Percentiles rank a stretch among this genome's conserved stretches.
Evolutionary conservation across 2,888 invertebrate species (phyloP).

Genomic region (Parapristionchus giblindavisi): DNA sequence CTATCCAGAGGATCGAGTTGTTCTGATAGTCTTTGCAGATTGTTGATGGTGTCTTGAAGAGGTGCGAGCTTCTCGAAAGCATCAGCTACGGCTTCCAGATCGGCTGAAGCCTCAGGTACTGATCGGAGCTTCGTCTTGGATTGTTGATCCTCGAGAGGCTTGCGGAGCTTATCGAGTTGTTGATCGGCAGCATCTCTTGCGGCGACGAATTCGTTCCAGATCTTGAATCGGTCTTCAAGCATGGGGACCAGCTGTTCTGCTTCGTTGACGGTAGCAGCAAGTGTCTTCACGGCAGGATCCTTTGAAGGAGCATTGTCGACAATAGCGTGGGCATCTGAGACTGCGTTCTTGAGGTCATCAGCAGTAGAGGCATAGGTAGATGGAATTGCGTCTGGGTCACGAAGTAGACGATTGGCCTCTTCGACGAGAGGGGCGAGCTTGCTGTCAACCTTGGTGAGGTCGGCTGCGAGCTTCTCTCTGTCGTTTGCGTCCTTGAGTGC

Average conservation of each 20-base stretch:
- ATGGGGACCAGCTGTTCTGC: constrained; percentile 45
- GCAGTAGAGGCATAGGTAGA: constrained; percentile 22
- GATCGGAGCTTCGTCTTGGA: too few species aligned
- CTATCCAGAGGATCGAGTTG: too few species aligned
- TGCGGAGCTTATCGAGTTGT: too few species aligned
- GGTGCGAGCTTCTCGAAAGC: too few species aligned
- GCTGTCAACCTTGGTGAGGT: constrained; percentile 40
- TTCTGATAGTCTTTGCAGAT: too few species aligned
- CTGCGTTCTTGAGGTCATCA: constrained; percentile 37
- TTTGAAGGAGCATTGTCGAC: constrained; percentile 38
- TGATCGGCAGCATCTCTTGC: constrained; percentile 52
- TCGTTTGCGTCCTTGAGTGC: constrained; percentile 45
- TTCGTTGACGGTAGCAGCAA: constrained; percentile 42
- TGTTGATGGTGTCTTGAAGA: too few species aligned
- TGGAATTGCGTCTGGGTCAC: constrained; percentile 43
- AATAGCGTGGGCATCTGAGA: constrained; percentile 32
- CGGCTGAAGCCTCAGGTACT: too few species aligned
- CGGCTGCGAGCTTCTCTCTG: constrained; percentile 44
- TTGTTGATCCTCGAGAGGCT: too few species aligned
- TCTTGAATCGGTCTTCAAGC: constrained; percentile 48
- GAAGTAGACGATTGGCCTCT: constrained; percentile 46
- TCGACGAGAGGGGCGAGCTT: constrained; percentile 48
- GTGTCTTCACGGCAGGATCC: constrained; percentile 42
- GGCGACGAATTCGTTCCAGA: constrained; percentile 52
- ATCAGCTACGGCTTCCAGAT: too few species aligned